These are phyloP conservation scores for Metellina segmentata DNA, from an alignment of 2,888 invertebrate genomes.

Conservation along the genomic window DNA sequence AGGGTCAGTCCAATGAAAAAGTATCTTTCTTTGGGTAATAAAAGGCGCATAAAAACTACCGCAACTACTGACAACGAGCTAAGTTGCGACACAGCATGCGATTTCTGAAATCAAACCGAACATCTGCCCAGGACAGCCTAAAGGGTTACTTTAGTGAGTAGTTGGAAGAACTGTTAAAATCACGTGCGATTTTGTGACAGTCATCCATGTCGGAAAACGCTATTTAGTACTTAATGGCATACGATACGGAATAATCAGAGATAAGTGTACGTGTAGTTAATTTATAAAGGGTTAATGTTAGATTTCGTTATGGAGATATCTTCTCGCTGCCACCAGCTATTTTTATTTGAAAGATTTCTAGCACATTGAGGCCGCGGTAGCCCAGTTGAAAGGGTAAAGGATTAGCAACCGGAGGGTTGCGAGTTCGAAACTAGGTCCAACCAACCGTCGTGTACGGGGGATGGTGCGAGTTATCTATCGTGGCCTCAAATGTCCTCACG, in stretches of 20 bases:
- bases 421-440: too few species aligned
- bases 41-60: constrained; percentile 17
- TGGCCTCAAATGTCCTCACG: too few species aligned
- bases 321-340: too few species aligned
- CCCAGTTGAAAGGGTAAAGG: too few species aligned
- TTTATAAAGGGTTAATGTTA: too few species aligned
- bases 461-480: too few species aligned
- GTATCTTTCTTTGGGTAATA: constrained; percentile 4
- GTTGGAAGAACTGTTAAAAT: too few species aligned
- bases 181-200: background rate
- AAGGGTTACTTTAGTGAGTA: constrained; percentile 23
- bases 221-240: background rate
- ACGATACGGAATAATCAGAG: background rate
- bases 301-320: too few species aligned
- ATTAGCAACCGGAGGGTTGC: too few species aligned
- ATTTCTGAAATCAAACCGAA: constrained; percentile 24
- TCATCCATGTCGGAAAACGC: background rate
- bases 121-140: constrained; percentile 36
- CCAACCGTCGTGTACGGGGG: too few species aligned
- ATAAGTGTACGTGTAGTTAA: background rate
- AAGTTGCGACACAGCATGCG: constrained; percentile 18
- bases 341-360: too few species aligned
- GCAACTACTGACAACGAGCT: constrained; percentile 18
- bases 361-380: too few species aligned
- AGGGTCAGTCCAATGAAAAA: constrained; percentile 1